Evolutionary conservation across 2,888 invertebrate species (phyloP), one percentile per base, ranked within the genome.

Genomic region (Andrena fulva): DNA sequence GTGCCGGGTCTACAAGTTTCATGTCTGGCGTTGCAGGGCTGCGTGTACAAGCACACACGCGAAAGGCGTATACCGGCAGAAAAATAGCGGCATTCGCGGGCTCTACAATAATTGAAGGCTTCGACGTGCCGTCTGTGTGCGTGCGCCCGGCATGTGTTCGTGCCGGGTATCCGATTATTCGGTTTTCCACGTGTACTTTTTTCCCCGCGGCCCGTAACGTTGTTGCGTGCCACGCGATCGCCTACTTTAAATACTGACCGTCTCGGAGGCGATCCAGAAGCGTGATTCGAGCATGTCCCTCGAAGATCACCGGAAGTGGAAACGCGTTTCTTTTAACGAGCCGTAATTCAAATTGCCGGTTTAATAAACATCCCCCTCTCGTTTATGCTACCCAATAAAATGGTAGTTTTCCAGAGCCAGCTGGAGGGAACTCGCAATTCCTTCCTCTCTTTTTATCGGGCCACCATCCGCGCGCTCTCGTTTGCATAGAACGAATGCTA

Each of bases 91-190:
- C 74, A 56, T 78, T 83, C 69, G 74, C 77, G 68, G 52, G 72
- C 60, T 70, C 80, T 72, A 75, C 77, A 74, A 82, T 87, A 87
- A 87, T 82, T 87, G 87, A 79, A 77, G 80, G 77, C 73, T 78
- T 75, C 69, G 77, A 69, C 56, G 68, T 7, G 54, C 31, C 31
- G 42, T 42, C 42, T 42, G 42, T 42, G 42, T 42, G 35, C 29
- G n/a, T 35, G 33, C 16, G 10, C 54, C 54, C 48, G 31, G 52
- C 42, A 50, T 54, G 59, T 24, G 62, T 48, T 24, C 48, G 64
- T 76, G 54, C 35, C 1, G n/a, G 16, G 63, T 70, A 73, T 71
- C 73, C 66, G 70, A 12, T 60, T 70, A 74, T 69, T 80, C 70
- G 70, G 54, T 73, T 80, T 77, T 80, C 77, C 63, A 54, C 54